Base-by-base conservation (phyloP, 2,888 invertebrate genomes). In the Alcis repandata region DNA sequence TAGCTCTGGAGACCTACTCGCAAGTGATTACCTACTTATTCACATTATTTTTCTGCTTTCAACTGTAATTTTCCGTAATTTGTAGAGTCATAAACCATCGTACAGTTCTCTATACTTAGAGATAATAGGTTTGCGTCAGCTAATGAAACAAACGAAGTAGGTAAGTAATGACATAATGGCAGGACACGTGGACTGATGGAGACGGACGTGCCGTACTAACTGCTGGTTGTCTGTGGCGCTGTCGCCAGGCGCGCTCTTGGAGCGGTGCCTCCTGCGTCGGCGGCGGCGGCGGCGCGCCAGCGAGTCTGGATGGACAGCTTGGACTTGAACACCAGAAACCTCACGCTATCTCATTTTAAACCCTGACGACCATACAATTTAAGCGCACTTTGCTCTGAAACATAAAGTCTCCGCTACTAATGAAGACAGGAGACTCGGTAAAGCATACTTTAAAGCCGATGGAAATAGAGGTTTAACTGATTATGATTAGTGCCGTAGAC, bases 291-390 rank as follows among this genome's bases (percentile, higher is more conserved):
- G 27, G 19, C 59, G 66, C 66, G 66, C 66, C 61, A 58, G 36
- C 33, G 20, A 38, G 66, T 61, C 66, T 61, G 27, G 36, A 54
- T 66, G 48, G 62, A 56, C 62, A 38, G 51, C 51, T 54, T 51
- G 66, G 58, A n/a, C 45, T 51, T 67, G 61, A 66, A 54, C 32
- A 22, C 22, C 49, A 46, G 22, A 19, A 20, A 10, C 17, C 13
- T n/a, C 22, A 22, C 10, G 11, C 53, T 43, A 17, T 1, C 8
- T 27, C 52, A 41, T 61, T 46, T n/a, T 52, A 40, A 57, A 58
- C 52, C 27, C 43, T 56, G 49, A 32, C 4, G 11, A 0, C 9
- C 19, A 19, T 41, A 41, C 41, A 8, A 19, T 41, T 41, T 19
- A 9, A 17, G 17, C 41, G 2, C 9, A 41, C 2, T 41, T 41